Evolutionary conservation across 2,888 invertebrate species (phyloP), one percentile per base, ranked within the genome.

Genomic region (Operophtera brumata): DNA sequence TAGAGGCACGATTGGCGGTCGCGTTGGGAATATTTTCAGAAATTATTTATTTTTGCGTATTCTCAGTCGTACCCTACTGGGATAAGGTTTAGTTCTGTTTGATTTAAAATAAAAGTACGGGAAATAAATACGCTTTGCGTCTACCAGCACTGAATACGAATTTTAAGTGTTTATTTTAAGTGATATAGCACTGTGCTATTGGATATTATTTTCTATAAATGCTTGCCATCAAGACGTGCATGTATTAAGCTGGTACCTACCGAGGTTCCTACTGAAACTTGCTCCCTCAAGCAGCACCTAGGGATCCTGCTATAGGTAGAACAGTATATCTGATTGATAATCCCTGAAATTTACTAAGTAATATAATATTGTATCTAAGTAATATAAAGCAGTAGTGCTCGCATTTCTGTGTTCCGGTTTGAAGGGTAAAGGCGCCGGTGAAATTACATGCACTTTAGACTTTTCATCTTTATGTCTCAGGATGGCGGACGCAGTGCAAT

Each of bases 131-230:
- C 51, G 40, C 25, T 47, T n/a, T 47, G 34, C 26, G 41, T 48
- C 26, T 47, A 45, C 51, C 54, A 51, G 49, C 41, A 41, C 43
- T 54, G 58, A 61, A 58, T 61, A 54, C 53, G 54, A 51, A 56
- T 54, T 59, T 52, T 52, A 20, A 20, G 20, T 20, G 4, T 20
- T 20, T 20, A 20, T 20, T 20, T 20, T 20, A 61, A 61, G 52
- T 59, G 57, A 57, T 56, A 50, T 48, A 41, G 41, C 10, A 13
- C 56, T 47, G 46, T 13, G 13, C 6, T 13, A 36, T 34, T 34
- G 34, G 34, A 11, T 34, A n/a, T 12, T 1, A 11, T 7, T 36
- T 13, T 6, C n/a, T 34, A 34, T 2, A 34, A 11, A 34, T 11
- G 11, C 6, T 34, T 34, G 3, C 11, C n/a, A n/a, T 34, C 11